Evolutionary conservation across 2,113 vertebrate genomes (phyloP).

Genomic region (Vireo altiloquus): DNA sequence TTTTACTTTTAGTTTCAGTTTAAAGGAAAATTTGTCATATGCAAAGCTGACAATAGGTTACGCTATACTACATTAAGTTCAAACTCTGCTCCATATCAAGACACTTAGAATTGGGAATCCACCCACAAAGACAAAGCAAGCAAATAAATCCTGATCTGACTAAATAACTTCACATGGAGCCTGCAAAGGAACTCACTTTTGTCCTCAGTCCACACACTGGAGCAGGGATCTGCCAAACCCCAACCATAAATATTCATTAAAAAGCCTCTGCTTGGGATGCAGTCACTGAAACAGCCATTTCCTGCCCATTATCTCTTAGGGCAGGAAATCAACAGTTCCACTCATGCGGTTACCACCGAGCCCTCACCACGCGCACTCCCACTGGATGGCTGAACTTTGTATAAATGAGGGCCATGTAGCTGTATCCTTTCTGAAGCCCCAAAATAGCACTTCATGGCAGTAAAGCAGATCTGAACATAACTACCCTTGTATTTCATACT

Average conservation of each 20-base stretch:
- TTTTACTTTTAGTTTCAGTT: not conserved
- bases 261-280: conserved; percentile 48
- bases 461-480: not conserved
- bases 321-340: conserved; percentile 57
- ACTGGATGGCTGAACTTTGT: not conserved
- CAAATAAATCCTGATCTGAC: conserved; percentile 22
- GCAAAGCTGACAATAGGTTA: not conserved
- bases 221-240: conserved; percentile 44
- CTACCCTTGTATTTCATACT: not conserved
- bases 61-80: not conserved
- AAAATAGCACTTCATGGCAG: not conserved
- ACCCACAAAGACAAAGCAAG: not conserved
- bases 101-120: not conserved
- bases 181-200: conserved; percentile 45
- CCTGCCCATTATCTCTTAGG: conserved; percentile 53
- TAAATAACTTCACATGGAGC: conserved; percentile 31
- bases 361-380: not conserved
- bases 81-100: not conserved
- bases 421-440: not conserved
- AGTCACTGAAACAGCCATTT: conserved; percentile 56
- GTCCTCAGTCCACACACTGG: conserved; percentile 23
- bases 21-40: not conserved
- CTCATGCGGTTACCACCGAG: conserved; percentile 8
- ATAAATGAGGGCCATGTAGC: not conserved
- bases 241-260: conserved; percentile 63